phyloP scores from a whole-genome alignment of 1,140 invertebrate species.

The Drosophila elegans region DNA sequence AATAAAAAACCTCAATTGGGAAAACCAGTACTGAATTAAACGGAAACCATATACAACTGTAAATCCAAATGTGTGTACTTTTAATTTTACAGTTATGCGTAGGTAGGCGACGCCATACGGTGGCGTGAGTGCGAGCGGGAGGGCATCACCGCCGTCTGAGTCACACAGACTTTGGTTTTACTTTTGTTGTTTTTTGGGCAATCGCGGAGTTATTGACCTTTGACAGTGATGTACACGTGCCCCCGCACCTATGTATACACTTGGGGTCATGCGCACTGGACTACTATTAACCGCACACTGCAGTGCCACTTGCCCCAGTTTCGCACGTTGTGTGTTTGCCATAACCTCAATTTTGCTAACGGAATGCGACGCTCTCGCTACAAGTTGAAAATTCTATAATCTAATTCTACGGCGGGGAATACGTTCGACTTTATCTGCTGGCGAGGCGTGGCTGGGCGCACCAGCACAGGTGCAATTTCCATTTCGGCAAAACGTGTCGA shows the following conservation, averaged over 20 bases:
- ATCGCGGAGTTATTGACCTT: slow-evolving; percentile 70
- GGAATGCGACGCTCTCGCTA: slow-evolving; percentile 15
- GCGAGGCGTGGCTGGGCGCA: background rate
- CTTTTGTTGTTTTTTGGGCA: slow-evolving; percentile 33
- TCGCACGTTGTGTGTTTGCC: slow-evolving; percentile 47
- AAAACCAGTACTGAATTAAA: slow-evolving; percentile 66
- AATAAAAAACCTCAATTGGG: slow-evolving; percentile 41
- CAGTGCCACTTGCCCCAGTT: slow-evolving; percentile 54
- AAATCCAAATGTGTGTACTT: slow-evolving; percentile 49
- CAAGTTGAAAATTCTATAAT: slow-evolving; percentile 33
- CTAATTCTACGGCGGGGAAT: slow-evolving; percentile 4
- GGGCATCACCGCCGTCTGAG: slow-evolving; percentile 29
- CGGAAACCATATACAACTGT: slow-evolving; percentile 52
- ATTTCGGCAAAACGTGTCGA: slow-evolving; percentile 31
- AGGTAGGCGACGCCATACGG: slow-evolving; percentile 28
- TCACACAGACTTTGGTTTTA: slow-evolving; percentile 29
- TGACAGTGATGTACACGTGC: slow-evolving; percentile 50
- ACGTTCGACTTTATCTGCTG: slow-evolving; percentile 7
- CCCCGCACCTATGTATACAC: background rate
- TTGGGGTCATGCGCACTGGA: slow-evolving; percentile 61
- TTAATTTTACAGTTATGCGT: slow-evolving; percentile 21
- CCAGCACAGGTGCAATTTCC: slow-evolving; percentile 12
- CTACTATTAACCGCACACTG: slow-evolving; percentile 37
- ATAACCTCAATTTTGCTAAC: slow-evolving; percentile 53
- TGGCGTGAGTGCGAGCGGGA: slow-evolving; percentile 10